Conservation (phyloP, 2,797 vertebrate species). For the Myripristis jacobus region DNA sequence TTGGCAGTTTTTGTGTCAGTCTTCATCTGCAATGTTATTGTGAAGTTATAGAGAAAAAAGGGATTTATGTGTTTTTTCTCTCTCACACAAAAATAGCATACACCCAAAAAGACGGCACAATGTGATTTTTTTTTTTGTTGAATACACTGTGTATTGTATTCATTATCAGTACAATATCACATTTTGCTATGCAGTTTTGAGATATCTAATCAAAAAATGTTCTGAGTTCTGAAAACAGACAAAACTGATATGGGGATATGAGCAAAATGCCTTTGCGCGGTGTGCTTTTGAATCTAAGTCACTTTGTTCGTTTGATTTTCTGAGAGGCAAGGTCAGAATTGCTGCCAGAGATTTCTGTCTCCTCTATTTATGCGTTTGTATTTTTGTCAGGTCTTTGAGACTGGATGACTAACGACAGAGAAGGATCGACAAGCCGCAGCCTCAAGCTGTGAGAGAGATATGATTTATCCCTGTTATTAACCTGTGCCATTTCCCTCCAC, state of each 20-base stretch:
- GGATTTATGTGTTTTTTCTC: slow-evolving; percentile 5
- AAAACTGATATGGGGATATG: slow-evolving; percentile 14
- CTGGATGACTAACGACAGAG: slow-evolving; percentile 71
- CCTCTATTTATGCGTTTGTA: slow-evolving; percentile 69
- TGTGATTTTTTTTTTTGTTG: neutral
- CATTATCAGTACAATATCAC: slow-evolving; percentile 20
- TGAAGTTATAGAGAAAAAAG: neutral
- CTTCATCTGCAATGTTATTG: neutral
- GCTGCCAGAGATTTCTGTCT: slow-evolving; percentile 61
- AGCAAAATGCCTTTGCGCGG: slow-evolving; percentile 31
- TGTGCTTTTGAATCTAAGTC: slow-evolving; percentile 54
- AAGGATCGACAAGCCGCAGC: slow-evolving; percentile 70
- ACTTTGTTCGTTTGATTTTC: slow-evolving; percentile 61
- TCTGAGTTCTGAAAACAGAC: slow-evolving; percentile 29
- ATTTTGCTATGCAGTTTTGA: slow-evolving; percentile 33
- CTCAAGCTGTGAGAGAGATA: slow-evolving; percentile 67
- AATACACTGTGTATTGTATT: slow-evolving; percentile 18
- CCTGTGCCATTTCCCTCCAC: slow-evolving; percentile 69
- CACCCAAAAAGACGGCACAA: slow-evolving; percentile 28
- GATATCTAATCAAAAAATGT: slow-evolving; percentile 29
- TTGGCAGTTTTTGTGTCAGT: neutral
- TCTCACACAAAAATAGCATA: slow-evolving; percentile 26
- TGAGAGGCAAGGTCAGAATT: slow-evolving; percentile 68
- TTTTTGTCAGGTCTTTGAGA: slow-evolving; percentile 76
- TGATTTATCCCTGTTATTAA: slow-evolving; percentile 81